Percentiles rank a stretch among this genome's conserved stretches.
Evolutionary conservation across 2,113 vertebrate species (phyloP).

Genomic region (Percina caprodes): DNA sequence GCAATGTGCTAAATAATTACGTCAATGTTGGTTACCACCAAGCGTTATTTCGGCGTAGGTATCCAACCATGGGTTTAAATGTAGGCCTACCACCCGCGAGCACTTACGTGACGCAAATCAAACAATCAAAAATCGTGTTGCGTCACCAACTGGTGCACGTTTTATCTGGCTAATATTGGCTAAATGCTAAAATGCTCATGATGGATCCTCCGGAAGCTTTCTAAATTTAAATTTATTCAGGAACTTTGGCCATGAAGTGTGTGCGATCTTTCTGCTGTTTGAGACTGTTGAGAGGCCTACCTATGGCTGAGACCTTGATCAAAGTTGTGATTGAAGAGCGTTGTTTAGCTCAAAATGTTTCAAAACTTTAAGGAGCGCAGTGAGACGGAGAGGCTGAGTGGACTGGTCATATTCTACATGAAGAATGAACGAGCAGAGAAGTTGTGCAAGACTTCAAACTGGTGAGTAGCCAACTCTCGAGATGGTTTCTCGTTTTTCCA

Average conservation of each 20-base stretch:
- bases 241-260: not conserved
- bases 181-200: not conserved
- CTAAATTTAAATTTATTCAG: not conserved
- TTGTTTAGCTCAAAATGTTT: not conserved
- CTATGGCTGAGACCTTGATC: no score
- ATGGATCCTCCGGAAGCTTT: not conserved
- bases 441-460: not conserved
- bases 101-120: not conserved
- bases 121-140: not conserved
- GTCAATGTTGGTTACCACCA: no score
- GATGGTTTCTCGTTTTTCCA: not conserved
- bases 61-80: not conserved
- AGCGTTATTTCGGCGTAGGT: no score
- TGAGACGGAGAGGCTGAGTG: not conserved
- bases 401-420: not conserved
- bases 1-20: no score
- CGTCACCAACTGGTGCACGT: not conserved
- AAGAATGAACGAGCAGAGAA: not conserved
- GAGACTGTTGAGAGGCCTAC: no score
- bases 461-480: not conserved
- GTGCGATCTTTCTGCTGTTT: not conserved
- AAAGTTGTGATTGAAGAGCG: not conserved
- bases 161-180: not conserved
- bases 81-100: not conserved
- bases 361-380: not conserved